These are phyloP conservation scores for Andrena haemorrhoa DNA, from an alignment of 2,888 invertebrate species.

Conservation along the genomic window DNA sequence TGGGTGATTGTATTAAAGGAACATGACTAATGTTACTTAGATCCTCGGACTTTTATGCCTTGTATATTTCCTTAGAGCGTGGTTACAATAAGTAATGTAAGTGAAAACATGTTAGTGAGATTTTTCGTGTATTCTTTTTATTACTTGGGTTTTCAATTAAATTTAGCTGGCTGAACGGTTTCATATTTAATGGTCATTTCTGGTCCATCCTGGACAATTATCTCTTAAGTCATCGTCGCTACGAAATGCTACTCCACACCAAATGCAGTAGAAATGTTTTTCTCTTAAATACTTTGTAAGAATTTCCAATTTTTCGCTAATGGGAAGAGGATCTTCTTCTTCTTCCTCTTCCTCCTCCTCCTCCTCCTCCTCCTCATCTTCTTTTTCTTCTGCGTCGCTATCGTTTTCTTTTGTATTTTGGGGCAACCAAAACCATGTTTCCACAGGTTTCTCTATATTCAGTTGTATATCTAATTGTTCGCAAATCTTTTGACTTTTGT, in stretches of 20 bases:
- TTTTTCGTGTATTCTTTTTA: slow-evolving; percentile 36
- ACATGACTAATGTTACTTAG: slow-evolving; percentile 45
- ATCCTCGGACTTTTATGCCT: slow-evolving; percentile 34
- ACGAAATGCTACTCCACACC: slow-evolving; percentile 91
- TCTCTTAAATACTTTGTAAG: slow-evolving; percentile 89
- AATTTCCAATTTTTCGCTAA: slow-evolving; percentile 87
- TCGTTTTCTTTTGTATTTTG: slow-evolving; percentile 77
- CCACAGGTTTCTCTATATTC: slow-evolving; percentile 85
- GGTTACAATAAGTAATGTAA: slow-evolving; percentile 16
- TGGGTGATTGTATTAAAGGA: slow-evolving; percentile 52
- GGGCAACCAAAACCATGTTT: slow-evolving; percentile 88
- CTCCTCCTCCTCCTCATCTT: slow-evolving; percentile 67
- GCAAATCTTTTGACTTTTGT: slow-evolving; percentile 86
- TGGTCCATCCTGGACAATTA: slow-evolving; percentile 89
- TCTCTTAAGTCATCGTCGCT: slow-evolving; percentile 87
- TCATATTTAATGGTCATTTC: slow-evolving; percentile 87
- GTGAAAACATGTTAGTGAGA: slow-evolving; percentile 28
- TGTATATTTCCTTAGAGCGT: slow-evolving; percentile 14
- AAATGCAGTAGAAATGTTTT: slow-evolving; percentile 91
- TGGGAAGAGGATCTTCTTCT: slow-evolving; percentile 79
- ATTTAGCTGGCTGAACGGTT: slow-evolving; percentile 8
- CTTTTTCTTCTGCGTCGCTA: slow-evolving; percentile 76
- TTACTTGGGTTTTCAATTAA: slow-evolving; percentile 17
- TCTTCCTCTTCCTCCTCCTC: slow-evolving; percentile 44
- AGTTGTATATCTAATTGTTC: slow-evolving; percentile 88